Conservation (phyloP, 2,113 vertebrate genomes). For the Malurus cyaneus region DNA sequence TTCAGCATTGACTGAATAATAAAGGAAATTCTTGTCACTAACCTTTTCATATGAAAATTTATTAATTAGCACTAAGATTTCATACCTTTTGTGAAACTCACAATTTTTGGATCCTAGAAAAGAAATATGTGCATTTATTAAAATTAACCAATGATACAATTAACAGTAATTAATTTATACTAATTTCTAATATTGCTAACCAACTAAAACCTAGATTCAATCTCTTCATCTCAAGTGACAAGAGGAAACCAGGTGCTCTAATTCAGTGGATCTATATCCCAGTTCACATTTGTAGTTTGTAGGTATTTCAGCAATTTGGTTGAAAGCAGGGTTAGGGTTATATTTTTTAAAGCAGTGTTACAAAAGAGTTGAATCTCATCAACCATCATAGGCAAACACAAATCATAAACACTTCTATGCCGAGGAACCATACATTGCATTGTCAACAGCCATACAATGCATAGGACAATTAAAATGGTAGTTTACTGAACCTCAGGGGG, state of each 20-base stretch:
- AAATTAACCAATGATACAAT: not conserved
- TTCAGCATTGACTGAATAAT: not conserved
- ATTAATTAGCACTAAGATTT: not conserved
- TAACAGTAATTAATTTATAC: not conserved
- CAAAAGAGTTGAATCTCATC: not conserved
- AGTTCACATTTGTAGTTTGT: not conserved
- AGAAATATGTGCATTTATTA: rapidly evolving
- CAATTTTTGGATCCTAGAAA: not conserved
- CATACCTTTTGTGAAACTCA: not conserved
- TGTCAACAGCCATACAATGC: constrained; percentile 22
- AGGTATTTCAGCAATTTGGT: not conserved
- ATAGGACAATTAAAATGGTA: not conserved
- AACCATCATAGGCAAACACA: not conserved
- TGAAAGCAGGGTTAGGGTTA: not conserved
- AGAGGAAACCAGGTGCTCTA: not conserved
- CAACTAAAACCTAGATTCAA: not conserved
- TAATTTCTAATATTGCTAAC: not conserved
- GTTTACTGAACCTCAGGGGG: constrained; percentile 3
- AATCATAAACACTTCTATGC: not conserved
- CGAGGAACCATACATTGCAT: not conserved
- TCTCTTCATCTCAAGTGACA: not conserved
- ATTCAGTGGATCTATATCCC: not conserved
- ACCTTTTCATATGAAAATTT: not conserved
- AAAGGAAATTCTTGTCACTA: not conserved
- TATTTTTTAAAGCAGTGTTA: not conserved